Conservation (phyloP, 2,888 invertebrate species). For the Tenodera sinensis region DNA sequence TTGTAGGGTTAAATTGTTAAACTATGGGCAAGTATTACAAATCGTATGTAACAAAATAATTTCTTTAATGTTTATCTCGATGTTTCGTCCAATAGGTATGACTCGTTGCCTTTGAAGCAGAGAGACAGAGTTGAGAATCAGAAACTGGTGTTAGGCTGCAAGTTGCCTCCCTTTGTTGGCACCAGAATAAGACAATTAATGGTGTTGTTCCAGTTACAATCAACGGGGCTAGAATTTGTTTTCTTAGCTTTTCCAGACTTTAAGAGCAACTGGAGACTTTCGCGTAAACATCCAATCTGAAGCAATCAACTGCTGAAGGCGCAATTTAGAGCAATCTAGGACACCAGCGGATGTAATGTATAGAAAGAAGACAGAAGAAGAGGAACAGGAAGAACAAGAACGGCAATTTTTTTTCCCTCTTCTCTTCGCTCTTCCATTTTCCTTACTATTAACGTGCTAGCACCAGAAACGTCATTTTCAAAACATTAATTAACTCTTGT, state of each 20-base stretch:
- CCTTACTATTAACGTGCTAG: not conserved
- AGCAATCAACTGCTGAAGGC: not conserved
- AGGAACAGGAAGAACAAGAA: not conserved
- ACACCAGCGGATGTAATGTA: not conserved
- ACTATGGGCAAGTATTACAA: too few relatives aligned
- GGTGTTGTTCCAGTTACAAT: not conserved
- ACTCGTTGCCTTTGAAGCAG: too few relatives aligned
- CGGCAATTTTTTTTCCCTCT: not conserved
- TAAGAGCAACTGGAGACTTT: not conserved
- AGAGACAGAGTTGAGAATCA: too few relatives aligned
- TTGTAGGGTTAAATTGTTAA: too few relatives aligned
- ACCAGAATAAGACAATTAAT: not conserved
- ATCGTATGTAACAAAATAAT: too few relatives aligned
- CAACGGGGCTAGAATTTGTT: not conserved
- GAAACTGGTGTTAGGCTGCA: too few relatives aligned
- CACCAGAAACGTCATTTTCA: not conserved
- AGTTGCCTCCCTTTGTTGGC: not conserved
- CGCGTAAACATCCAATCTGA: not conserved
- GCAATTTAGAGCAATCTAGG: not conserved
- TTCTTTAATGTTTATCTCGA: too few relatives aligned
- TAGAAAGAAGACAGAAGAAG: not conserved
- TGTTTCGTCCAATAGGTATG: too few relatives aligned
- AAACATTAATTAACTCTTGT: slow-evolving; percentile 4
- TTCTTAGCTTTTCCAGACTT: not conserved
- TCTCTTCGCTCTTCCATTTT: not conserved